Evolutionary conservation across 2,797 vertebrate genomes (phyloP).

Genomic region (Epinephelus malabaricus): DNA sequence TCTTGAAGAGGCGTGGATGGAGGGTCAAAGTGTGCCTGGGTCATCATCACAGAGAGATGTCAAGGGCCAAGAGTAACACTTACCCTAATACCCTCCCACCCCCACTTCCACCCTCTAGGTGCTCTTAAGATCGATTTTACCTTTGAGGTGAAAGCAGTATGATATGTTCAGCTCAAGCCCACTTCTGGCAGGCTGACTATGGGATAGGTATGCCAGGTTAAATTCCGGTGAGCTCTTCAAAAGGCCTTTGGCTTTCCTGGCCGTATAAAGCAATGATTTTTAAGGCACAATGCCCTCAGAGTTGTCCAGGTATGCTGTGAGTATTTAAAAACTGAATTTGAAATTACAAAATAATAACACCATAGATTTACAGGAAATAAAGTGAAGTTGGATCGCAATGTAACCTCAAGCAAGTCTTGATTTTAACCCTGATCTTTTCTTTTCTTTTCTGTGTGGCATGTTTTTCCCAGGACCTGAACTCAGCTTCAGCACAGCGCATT

Average conservation of each 20-base stretch:
- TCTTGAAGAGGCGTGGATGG: slow-evolving; percentile 40
- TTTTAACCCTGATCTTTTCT: neutral
- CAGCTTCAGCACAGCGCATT: neutral
- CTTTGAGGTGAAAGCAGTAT: slow-evolving; percentile 61
- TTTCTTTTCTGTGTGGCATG: neutral
- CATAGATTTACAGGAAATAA: neutral
- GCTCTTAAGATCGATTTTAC: slow-evolving; percentile 67
- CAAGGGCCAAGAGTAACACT: slow-evolving; percentile 71
- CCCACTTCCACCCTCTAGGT: slow-evolving; percentile 40
- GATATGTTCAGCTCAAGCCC: slow-evolving; percentile 54
- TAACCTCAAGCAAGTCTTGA: neutral
- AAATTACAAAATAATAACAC: neutral
- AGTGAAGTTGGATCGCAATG: neutral
- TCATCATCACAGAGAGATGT: slow-evolving; percentile 73
- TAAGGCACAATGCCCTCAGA: neutral
- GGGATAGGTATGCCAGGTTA: slow-evolving; percentile 20
- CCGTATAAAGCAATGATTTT: neutral
- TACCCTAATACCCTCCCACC: slow-evolving; percentile 63
- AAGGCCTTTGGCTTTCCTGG: slow-evolving; percentile 1
- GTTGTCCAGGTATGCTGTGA: neutral
- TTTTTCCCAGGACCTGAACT: slow-evolving; percentile 5
- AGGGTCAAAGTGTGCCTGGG: slow-evolving; percentile 61
- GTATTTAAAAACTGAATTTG: slow-evolving; percentile 1
- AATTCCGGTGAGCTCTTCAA: slow-evolving; percentile 7
- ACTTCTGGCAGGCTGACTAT: slow-evolving; percentile 31